Evolutionary conservation across 2,797 vertebrate species (phyloP).

Genomic region (Mallotus villosus): DNA sequence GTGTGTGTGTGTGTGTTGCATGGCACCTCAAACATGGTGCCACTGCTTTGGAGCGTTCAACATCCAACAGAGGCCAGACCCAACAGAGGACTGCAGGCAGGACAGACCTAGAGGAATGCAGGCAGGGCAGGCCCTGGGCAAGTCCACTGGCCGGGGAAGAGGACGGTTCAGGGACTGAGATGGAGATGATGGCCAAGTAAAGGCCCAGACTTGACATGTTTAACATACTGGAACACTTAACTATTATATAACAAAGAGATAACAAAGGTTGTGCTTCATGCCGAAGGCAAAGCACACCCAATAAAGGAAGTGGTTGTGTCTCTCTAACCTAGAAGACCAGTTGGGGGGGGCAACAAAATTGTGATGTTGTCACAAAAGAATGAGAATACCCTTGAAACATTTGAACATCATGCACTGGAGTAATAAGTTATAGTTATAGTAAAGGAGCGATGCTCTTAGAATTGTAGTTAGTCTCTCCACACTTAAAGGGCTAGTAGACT

Average conservation of each 20-base stretch:
- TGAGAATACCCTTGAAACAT: too few relatives aligned
- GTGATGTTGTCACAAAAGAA: too few relatives aligned
- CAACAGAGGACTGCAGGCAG: slow-evolving; percentile 23
- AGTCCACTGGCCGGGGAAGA: slow-evolving; percentile 23
- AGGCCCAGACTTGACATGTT: slow-evolving; percentile 4
- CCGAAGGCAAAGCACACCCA: too few relatives aligned
- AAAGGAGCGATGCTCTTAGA: background rate
- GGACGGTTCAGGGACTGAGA: background rate
- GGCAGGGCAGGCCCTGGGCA: slow-evolving; percentile 43
- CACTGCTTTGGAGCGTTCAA: slow-evolving; percentile 45
- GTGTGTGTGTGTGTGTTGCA: slow-evolving; percentile 1
- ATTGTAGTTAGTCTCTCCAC: background rate
- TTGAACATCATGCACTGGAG: too few relatives aligned
- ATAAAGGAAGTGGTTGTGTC: too few relatives aligned
- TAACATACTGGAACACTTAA: too few relatives aligned
- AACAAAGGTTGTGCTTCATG: too few relatives aligned
- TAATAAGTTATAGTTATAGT: background rate
- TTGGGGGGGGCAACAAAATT: too few relatives aligned
- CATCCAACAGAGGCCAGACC: slow-evolving; percentile 53
- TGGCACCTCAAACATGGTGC: slow-evolving; percentile 23
- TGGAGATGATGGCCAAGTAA: slow-evolving; percentile 27
- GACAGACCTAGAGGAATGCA: slow-evolving; percentile 33
- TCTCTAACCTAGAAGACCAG: too few relatives aligned
- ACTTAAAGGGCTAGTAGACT: background rate
- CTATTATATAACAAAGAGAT: too few relatives aligned